Conservation (phyloP, 2,888 invertebrate species). For the Malthinus seriepunctatus region DNA sequence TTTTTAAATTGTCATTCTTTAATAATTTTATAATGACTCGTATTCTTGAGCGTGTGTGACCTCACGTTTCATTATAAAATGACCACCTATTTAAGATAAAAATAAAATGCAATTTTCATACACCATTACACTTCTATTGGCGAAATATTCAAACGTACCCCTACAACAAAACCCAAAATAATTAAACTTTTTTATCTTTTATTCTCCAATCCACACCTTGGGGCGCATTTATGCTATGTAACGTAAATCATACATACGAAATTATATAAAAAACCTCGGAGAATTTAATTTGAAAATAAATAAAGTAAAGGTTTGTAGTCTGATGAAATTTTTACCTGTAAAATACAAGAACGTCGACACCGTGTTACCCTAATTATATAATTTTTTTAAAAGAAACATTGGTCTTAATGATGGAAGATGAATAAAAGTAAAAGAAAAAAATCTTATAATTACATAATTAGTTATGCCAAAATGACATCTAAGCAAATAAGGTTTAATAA, state of each 20-base stretch:
- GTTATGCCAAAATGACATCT: conserved; percentile 55
- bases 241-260: no score
- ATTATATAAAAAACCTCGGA: no score
- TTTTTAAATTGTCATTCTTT: conserved; percentile 55
- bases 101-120: not conserved
- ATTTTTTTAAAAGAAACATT: conserved; percentile 40
- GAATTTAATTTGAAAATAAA: not conserved
- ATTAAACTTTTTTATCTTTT: no score
- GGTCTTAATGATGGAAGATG: conserved; percentile 48
- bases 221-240: no score
- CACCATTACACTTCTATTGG: no score
- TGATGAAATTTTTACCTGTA: conserved; percentile 19
- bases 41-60: conserved; percentile 34
- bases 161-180: no score
- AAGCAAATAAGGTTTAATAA: conserved; percentile 47
- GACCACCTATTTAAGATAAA: conserved; percentile 9
- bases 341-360: conserved; percentile 43
- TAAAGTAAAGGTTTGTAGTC: not conserved
- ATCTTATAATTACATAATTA: conserved; percentile 55
- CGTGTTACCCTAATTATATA: conserved; percentile 48
- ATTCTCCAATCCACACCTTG: no score
- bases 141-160: no score
- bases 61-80: conserved; percentile 33
- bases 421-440: conserved; percentile 37
- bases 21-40: conserved; percentile 52